Conservation (phyloP, 2,113 vertebrate species). For the Misgurnus mizolepis region DNA sequence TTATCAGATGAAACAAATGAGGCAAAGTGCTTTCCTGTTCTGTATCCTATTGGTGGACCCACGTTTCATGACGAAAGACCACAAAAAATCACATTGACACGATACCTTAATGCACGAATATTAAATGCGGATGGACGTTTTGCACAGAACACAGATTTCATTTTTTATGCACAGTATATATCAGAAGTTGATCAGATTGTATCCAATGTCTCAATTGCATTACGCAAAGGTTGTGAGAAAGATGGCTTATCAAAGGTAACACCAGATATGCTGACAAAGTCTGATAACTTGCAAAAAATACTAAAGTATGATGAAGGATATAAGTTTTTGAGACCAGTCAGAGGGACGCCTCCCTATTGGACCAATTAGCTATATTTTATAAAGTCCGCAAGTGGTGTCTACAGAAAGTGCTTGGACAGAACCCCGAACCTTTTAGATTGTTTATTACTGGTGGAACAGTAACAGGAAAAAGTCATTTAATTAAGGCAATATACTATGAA, state of each 20-base stretch:
- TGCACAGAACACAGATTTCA: constrained; percentile 35
- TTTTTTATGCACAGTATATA: constrained; percentile 44
- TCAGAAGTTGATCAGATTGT: constrained; percentile 41
- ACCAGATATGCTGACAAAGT: background rate
- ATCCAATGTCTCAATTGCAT: constrained; percentile 36
- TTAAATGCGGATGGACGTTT: constrained; percentile 46
- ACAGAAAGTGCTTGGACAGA: constrained; percentile 8
- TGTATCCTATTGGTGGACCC: constrained; percentile 7
- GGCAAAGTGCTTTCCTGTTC: constrained; percentile 43
- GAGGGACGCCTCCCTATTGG: too few relatives aligned
- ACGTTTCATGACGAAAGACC: background rate
- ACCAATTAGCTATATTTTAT: constrained; percentile 18
- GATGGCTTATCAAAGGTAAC: background rate
- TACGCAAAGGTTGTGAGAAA: constrained; percentile 27
- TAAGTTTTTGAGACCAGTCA: too few relatives aligned
- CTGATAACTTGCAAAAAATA: background rate
- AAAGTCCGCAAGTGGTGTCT: constrained; percentile 19
- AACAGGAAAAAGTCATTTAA: too few relatives aligned
- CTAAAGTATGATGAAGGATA: background rate
- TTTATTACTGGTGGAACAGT: constrained; percentile 21
- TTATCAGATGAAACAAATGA: constrained; percentile 17
- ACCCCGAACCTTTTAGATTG: constrained; percentile 25
- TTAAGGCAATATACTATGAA: too few relatives aligned
- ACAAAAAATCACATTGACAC: constrained; percentile 10
- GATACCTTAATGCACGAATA: constrained; percentile 33